Percentiles rank a stretch among this genome's conserved stretches.
Evolutionary conservation across 2,113 vertebrate genomes (phyloP).

Genomic region (Asarcornis scutulata): DNA sequence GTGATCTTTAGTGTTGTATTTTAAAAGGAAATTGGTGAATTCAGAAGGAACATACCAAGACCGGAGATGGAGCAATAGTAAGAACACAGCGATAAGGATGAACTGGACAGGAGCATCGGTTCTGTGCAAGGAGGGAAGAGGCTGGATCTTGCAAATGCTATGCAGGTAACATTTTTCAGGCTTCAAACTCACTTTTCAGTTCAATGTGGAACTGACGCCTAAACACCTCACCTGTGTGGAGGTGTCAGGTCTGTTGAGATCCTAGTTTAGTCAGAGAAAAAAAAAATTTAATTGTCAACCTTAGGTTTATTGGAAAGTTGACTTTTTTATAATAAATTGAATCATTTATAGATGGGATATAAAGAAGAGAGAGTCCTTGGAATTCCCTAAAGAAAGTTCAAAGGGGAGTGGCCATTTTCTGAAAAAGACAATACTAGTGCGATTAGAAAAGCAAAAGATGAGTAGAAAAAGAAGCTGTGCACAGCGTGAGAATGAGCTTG

Average conservation of each 20-base stretch:
- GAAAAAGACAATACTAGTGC: not conserved
- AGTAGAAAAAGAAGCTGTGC: not conserved
- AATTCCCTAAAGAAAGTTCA: not conserved
- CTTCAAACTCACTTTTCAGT: not conserved
- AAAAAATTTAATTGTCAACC: not conserved
- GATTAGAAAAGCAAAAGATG: not conserved
- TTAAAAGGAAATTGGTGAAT: slow-evolving; percentile 8
- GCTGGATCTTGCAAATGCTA: not conserved
- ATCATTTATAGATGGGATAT: not conserved
- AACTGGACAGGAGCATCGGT: not conserved
- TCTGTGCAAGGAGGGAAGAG: not conserved
- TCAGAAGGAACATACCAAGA: not conserved
- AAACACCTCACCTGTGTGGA: not conserved
- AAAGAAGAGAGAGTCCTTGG: not conserved
- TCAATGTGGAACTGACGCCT: not conserved
- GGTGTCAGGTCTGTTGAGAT: not conserved
- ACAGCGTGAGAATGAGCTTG: not conserved
- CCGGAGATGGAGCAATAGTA: not conserved
- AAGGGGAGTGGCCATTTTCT: not conserved
- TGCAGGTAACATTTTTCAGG: slow-evolving; percentile 6
- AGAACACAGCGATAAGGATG: not conserved
- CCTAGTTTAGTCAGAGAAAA: not conserved
- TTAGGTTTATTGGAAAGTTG: not conserved
- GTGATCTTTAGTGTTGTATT: slow-evolving; percentile 22
- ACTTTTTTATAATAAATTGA: not conserved